Evolutionary conservation across 2,113 vertebrate genomes (phyloP).

Genomic region (Zosterops pallidus): DNA sequence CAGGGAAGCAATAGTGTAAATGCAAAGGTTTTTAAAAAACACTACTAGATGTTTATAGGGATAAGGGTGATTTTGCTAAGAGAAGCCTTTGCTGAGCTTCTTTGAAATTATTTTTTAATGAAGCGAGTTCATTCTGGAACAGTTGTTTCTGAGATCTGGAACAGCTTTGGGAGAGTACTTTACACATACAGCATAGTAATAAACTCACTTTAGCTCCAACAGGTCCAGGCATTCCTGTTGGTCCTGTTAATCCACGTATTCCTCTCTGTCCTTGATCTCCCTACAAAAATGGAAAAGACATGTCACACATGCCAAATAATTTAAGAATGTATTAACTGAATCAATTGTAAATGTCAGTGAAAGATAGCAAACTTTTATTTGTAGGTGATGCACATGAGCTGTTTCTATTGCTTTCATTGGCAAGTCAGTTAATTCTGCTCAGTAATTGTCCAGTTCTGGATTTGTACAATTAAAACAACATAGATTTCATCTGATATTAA

Average conservation of each 20-base stretch:
- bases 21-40: background rate
- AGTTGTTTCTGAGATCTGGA: background rate
- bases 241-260: slow-evolving; percentile 84
- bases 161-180: background rate
- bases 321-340: background rate
- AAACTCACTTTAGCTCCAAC: slow-evolving; percentile 84
- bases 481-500: background rate
- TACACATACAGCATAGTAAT: background rate
- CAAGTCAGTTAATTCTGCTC: background rate
- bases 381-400: background rate
- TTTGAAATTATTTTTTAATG: background rate
- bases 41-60: background rate
- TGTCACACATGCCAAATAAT: background rate
- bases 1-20: background rate
- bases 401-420: background rate
- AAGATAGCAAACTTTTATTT: background rate
- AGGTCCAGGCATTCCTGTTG: slow-evolving; percentile 80
- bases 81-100: background rate
- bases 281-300: slow-evolving; percentile 59
- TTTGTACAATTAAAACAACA: background rate
- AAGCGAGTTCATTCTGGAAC: background rate
- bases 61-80: background rate
- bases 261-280: slow-evolving; percentile 89
- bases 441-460: background rate
- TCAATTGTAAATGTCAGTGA: background rate